Conservation (phyloP, 2,113 vertebrate genomes). For the Axis porcinus region DNA sequence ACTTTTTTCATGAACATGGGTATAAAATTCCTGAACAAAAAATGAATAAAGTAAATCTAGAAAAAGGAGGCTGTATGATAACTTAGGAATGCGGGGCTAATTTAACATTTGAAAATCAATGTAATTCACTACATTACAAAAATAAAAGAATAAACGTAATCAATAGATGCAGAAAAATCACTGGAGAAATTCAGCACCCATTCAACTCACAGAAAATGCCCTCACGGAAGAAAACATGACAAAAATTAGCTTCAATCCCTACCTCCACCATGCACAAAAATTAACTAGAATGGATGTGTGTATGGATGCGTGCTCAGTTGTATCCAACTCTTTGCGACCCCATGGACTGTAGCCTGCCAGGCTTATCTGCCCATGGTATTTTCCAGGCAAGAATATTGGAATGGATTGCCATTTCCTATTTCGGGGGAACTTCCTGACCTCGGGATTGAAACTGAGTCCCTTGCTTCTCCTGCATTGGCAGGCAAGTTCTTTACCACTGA, state of each 20-base stretch:
- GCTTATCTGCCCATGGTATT: not conserved
- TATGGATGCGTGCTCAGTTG: not conserved
- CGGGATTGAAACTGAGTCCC: not conserved
- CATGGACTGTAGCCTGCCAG: not conserved
- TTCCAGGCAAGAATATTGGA: not conserved
- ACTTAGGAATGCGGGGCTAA: not conserved
- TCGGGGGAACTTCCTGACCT: not conserved
- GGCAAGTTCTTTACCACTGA: not conserved
- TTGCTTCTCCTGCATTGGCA: not conserved
- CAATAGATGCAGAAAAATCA: not conserved
- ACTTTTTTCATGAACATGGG: not conserved
- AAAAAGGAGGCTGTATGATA: not conserved
- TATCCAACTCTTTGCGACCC: fast-evolving
- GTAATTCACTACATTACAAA: not conserved
- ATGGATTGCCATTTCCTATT: not conserved
- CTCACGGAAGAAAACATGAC: not conserved
- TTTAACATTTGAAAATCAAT: conserved; percentile 32
- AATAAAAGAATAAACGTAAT: not conserved
- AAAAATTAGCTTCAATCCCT: not conserved
- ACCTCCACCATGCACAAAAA: not conserved
- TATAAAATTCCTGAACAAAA: conserved; percentile 20
- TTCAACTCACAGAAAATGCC: not conserved
- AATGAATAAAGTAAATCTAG: conserved; percentile 12
- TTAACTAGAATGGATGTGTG: not conserved
- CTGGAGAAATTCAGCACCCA: not conserved